phyloP scores from a whole-genome alignment of 2,113 vertebrate genomes.

The Propithecus coquereli region DNA sequence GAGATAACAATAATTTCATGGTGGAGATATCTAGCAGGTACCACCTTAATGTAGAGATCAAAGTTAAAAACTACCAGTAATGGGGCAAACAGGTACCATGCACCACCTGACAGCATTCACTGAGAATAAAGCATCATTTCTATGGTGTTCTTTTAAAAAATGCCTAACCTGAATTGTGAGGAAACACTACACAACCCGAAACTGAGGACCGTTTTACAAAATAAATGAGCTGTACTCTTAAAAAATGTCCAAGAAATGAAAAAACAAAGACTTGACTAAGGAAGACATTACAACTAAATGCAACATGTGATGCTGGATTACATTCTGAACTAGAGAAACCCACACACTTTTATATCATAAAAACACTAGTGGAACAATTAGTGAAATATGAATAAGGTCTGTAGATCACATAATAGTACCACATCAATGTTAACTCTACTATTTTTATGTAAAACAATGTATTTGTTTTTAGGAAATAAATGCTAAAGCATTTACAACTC shows the following conservation, averaged over 20 bases:
- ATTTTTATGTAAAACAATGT: not conserved
- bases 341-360: not conserved
- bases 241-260: not conserved
- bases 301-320: not conserved
- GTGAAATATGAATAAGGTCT: not conserved
- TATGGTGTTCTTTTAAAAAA: not conserved
- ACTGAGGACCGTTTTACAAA: not conserved
- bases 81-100: not conserved
- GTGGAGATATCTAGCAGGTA: not conserved
- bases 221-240: not conserved
- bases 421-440: not conserved
- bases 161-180: not conserved
- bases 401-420: not conserved
- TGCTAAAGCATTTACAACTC: constrained; percentile 1
- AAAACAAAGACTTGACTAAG: not conserved
- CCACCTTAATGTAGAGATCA: not conserved
- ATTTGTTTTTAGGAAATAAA: constrained; percentile 9
- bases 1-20: not conserved
- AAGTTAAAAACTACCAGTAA: not conserved
- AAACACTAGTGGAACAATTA: not conserved
- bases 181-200: not conserved
- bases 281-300: not conserved
- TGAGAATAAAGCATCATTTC: not conserved
- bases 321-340: not conserved
- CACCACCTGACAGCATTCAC: not conserved